Base-by-base conservation (phyloP, 2,113 vertebrate genomes). In the Rynchops niger region DNA sequence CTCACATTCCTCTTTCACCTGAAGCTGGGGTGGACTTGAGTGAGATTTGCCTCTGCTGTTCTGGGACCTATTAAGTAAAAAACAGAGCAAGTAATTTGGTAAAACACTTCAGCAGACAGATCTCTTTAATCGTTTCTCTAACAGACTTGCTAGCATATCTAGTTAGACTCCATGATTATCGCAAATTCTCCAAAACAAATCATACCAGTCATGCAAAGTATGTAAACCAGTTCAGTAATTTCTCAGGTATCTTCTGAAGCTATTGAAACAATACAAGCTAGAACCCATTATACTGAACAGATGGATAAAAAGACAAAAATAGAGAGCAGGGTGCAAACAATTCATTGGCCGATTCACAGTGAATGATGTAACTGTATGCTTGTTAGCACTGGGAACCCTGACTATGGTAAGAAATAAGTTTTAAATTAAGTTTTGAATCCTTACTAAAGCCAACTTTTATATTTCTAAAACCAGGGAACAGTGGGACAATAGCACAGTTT, bases 1-100 rank as follows among this genome's bases (percentile, higher is more conserved):
- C 98, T 97, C 97, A 99, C 99, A 99, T 99, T 98, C 99, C 99
- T 98, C 99, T 98, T 95, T 99, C 99, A 93, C 99, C 98, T 85
- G 98, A 98, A 91, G 98, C 98, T 73, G 98, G 99, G 52, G 99
- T 99, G 15, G 99, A 98, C 97, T 99, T 99, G 77, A 99, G 97
- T 3, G 98, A 99, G 87, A 99, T 99, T 97, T 99, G 99, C 85
- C 99, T 99, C 97, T 99, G 99, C 82, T 99, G 99, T 93, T 99
- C 99, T 91, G 99, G 98, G 43, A 98, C 98, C 99, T 99, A 40
- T 43, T n/a, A 86, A 82, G 16, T 15, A 91, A 74, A 78, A 88
- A 69, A 84, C 40, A 52, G 34, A 52, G 15, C 0, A 2, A 23
- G 38, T 5, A 22, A 55, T 52, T 47, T 13, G 26, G 15, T 50